Evolutionary conservation across 2,888 invertebrate species (phyloP), one percentile per base, ranked within the genome.

Genomic region (Ectobius pallidus): DNA sequence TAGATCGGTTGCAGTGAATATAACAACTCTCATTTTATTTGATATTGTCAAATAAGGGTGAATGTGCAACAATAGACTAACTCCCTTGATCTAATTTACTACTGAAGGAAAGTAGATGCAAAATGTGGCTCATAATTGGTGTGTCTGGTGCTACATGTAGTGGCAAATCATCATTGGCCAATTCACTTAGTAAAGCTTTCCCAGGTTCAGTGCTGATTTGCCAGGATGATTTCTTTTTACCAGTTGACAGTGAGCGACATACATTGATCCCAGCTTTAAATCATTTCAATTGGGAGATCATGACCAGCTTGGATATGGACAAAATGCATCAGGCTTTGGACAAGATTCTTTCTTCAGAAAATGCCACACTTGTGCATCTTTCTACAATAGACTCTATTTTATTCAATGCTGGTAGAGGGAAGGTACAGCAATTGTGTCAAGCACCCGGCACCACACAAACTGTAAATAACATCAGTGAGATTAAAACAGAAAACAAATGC

Each of bases 81-180:
- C n/a, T n/a, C n/a, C n/a, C n/a, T n/a, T n/a, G n/a, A n/a, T n/a
- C n/a, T n/a, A n/a, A n/a, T n/a, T n/a, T n/a, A n/a, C n/a, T n/a
- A n/a, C n/a, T n/a, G n/a, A n/a, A n/a, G n/a, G n/a, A n/a, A n/a
- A n/a, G n/a, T n/a, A n/a, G n/a, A n/a, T n/a, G n/a, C n/a, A n/a
- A 46, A 14, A 75, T 71, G 67, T 88, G 87, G 87, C 77, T 88
- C 46, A 83, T 91, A 69, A 83, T 92, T 73, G 94, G 93, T 7
- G 87, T 95, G 76, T 90, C 92, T 46, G 93, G 95, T 0, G 91
- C 92, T 1, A 95, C 95, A 0, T 93, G 93, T 79, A 92, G 93
- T 22, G 95, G 95, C 0, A 95, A 95, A 83, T 92, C 93, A 0
- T 90, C 92, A 0, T 80, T 94, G 44, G 88, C 92, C 0, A 85